A percentile compares a stretch with the other conserved stretches of the same genome.
Conservation (phyloP, 2,888 invertebrate species). For the Lissocephala sabroskyi region DNA sequence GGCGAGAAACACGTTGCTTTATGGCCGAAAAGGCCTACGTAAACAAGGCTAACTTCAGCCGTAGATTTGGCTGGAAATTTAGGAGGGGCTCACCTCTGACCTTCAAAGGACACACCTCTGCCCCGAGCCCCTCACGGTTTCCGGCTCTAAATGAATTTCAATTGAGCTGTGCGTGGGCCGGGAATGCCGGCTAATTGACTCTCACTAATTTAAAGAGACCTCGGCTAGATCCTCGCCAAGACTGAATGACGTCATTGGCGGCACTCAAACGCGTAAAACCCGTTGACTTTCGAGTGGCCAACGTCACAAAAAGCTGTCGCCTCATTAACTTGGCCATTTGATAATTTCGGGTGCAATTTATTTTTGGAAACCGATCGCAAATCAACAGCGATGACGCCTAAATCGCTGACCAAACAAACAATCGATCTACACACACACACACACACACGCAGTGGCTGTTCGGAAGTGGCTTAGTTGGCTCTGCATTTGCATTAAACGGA, state of each 20-base stretch:
- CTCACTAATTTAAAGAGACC: conserved; percentile 19
- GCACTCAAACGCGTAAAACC: background rate
- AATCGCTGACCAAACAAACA: background rate
- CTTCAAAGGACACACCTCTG: too few relatives aligned
- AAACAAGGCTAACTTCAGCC: too few relatives aligned
- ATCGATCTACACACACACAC: background rate
- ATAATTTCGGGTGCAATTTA: too few relatives aligned
- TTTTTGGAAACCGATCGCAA: too few relatives aligned
- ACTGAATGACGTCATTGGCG: too few relatives aligned
- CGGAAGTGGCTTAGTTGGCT: too few relatives aligned
- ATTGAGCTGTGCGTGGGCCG: conserved; percentile 28
- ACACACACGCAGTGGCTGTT: too few relatives aligned
- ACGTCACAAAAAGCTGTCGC: background rate
- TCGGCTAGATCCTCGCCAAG: conserved; percentile 26
- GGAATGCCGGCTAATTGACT: conserved; percentile 28
- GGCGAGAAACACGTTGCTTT: too few relatives aligned
- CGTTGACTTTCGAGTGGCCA: conserved; percentile 1
- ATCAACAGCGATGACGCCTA: background rate
- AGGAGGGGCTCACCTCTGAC: too few relatives aligned
- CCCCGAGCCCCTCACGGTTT: conserved; percentile 1
- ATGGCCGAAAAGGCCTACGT: too few relatives aligned
- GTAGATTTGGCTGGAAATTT: too few relatives aligned
- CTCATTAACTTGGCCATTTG: too few relatives aligned
- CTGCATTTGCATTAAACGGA: conserved; percentile 46
- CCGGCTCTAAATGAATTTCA: conserved; percentile 28